Evolutionary conservation across 1,140 invertebrate genomes (phyloP).

Genomic region (Holotrichia oblita): DNA sequence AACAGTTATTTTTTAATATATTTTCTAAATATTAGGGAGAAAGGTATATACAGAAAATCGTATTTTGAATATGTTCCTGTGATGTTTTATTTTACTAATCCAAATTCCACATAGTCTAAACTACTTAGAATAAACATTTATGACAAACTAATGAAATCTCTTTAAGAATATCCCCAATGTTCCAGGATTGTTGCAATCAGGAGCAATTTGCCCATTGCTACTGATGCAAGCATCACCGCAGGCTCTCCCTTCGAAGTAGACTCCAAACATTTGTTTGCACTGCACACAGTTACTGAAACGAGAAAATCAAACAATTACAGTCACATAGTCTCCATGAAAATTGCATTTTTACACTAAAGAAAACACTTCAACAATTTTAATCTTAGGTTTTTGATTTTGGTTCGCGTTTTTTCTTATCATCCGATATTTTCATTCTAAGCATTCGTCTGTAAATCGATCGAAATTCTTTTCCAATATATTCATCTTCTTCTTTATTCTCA

Average conservation of each 20-base stretch:
- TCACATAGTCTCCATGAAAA: not conserved
- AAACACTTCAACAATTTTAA: not conserved
- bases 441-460: conserved; percentile 51
- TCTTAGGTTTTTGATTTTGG: conserved; percentile 38
- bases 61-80: not conserved
- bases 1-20: too few relatives aligned
- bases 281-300: conserved; percentile 56
- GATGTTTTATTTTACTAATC: not conserved
- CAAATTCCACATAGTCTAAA: not conserved
- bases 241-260: conserved; percentile 54
- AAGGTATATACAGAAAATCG: too few relatives aligned
- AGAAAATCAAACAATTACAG: conserved; percentile 37
- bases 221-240: conserved; percentile 55
- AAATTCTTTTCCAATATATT: conserved; percentile 54
- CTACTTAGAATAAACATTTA: not conserved
- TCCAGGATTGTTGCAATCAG: conserved; percentile 56
- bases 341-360: not conserved
- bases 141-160: conserved; percentile 47
- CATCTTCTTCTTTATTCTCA: conserved; percentile 28
- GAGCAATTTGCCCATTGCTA: conserved; percentile 50
- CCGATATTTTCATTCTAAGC: conserved; percentile 51
- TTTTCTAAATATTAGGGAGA: too few relatives aligned
- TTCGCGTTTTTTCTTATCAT: conserved; percentile 45
- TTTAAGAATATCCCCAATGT: conserved; percentile 54
- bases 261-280: conserved; percentile 58